Conservation (phyloP, 2,113 vertebrate genomes). For the Daboia siamensis region DNA sequence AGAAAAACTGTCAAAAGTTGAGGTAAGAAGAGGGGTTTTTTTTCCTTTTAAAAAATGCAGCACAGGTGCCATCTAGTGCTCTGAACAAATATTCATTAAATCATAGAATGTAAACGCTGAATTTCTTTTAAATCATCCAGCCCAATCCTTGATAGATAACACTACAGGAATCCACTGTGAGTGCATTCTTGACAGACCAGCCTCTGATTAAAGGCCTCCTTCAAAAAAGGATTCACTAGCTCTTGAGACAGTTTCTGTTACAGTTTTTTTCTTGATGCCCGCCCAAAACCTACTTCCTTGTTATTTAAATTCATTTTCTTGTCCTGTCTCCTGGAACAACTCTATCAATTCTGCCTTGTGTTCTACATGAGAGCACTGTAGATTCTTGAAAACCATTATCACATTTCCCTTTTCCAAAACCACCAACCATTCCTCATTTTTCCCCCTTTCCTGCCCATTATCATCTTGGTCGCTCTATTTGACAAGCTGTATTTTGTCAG, state of each 20-base stretch:
- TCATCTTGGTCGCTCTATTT: neutral
- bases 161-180: neutral
- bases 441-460: neutral
- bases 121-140: neutral
- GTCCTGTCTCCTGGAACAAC: neutral
- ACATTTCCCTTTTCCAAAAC: neutral
- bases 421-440: neutral
- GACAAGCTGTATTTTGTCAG: neutral
- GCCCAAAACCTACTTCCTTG: neutral
- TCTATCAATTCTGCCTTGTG: neutral
- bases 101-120: neutral
- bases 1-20: neutral
- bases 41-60: slow-evolving; percentile 2
- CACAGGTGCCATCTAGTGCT: slow-evolving; percentile 53
- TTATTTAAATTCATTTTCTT: neutral
- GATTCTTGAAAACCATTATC: neutral
- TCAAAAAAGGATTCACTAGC: neutral
- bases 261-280: neutral
- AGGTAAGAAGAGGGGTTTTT: neutral
- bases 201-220: neutral
- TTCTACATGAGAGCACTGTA: neutral
- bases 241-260: neutral
- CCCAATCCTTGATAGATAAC: neutral
- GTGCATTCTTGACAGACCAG: neutral
- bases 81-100: neutral